Base-by-base conservation (phyloP, 2,888 invertebrate genomes). In the Ypsolopha scabrella region DNA sequence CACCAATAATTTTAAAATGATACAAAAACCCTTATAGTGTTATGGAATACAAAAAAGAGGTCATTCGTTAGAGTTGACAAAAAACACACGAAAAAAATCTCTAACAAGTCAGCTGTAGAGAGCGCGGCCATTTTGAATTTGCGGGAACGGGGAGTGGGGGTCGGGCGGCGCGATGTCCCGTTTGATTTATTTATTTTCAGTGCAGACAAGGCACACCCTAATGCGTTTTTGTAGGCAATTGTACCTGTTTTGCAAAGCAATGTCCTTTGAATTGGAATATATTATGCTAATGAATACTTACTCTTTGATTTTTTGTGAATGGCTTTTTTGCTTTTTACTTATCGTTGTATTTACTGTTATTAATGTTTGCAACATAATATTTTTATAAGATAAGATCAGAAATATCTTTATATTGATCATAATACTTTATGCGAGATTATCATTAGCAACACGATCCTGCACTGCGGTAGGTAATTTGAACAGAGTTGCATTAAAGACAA, bases 51-150 rank as follows among this genome's bases (percentile, higher is more conserved):
- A 24, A 24, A 24, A 24, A 24, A 24, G 24, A 24, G 24, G 24
- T 24, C 24, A 4, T 24, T 24, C 24, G 4, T 24, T 24, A 24
- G 24, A 4, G 24, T 24, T 24, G 13, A 8, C 46, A n/a, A 24
- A 14, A 46, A 46, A 37, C 13, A 13, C 11, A 13, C 14, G n/a
- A n/a, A 38, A 47, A 47, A 47, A 47, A 14, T 47, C 11, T 11
- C 14, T 8, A 33, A 14, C 13, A 63, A 68, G 71, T 77, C 79
- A 77, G 77, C 77, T 78, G 80, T 69, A 65, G 55, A 59, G 48
- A 51, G 53, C 73, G 68, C 81, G 75, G 83, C 83, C 83, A 83
- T 83, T 65, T 83, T 85, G 49, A 39, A 39, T 39, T 39, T 11
- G 10, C 39, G 39, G 49, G 7, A 14, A 10, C 39, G 41, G 33